Percentiles rank a stretch among this genome's conserved stretches.
These are phyloP conservation scores for Eupleurogrammus muticus DNA, from an alignment of 2,797 vertebrate species.

Conservation along the genomic window DNA sequence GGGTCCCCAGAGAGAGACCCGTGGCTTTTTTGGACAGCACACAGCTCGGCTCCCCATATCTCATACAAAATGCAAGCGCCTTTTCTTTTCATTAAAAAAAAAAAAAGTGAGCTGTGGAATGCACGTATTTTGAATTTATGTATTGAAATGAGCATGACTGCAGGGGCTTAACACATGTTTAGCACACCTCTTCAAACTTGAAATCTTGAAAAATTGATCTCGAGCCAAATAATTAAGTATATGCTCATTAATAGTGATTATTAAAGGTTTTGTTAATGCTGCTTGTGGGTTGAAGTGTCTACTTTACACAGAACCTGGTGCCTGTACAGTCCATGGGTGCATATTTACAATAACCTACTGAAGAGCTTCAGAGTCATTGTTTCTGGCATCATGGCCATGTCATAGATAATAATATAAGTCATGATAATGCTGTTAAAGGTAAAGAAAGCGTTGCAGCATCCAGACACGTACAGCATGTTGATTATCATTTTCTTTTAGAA, in stretches of 20 bases:
- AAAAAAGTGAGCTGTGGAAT: conserved; percentile 73
- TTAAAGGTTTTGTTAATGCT: neutral
- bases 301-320: neutral
- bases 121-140: conserved; percentile 68
- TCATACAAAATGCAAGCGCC: conserved; percentile 97
- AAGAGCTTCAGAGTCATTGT: neutral
- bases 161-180: conserved; percentile 28
- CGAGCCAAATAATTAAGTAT: neutral
- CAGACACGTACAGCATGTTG: neutral
- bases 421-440: neutral
- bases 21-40: conserved; percentile 82
- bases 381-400: neutral
- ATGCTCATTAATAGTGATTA: neutral
- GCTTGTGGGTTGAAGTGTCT: neutral
- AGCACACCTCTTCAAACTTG: conserved; percentile 12
- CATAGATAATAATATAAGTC: too few relatives aligned
- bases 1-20: conserved; percentile 92
- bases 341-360: neutral
- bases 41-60: conserved; percentile 84
- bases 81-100: conserved; percentile 87
- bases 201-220: neutral
- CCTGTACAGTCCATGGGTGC: neutral
- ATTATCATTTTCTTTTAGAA: neutral
- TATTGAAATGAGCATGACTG: conserved; percentile 48
- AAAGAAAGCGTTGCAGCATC: neutral